Conservation (phyloP, 2,113 vertebrate genomes). For the Psephotus haematonotus region DNA sequence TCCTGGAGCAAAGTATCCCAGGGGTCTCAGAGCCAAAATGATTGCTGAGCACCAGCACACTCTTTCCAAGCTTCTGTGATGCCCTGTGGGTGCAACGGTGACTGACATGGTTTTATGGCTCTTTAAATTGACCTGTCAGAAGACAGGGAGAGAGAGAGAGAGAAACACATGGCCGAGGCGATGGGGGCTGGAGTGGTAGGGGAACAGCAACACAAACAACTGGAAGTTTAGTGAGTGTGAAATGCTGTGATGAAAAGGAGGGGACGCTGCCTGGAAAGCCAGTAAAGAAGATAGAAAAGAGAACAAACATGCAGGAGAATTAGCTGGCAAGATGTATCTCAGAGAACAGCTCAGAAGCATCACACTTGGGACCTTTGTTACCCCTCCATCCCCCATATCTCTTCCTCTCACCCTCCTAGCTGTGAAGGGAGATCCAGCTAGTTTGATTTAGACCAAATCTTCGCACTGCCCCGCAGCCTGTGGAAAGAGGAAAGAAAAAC, state of each 20-base stretch:
- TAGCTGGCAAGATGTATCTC: not conserved
- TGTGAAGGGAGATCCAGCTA: slow-evolving; percentile 64
- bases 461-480: slow-evolving; percentile 94
- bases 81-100: slow-evolving; percentile 29
- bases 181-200: not conserved
- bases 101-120: slow-evolving; percentile 3
- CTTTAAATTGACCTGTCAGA: slow-evolving; percentile 12
- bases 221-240: slow-evolving; percentile 1
- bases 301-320: slow-evolving; percentile 10
- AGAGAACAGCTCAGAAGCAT: slow-evolving; percentile 1
- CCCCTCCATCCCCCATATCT: not conserved
- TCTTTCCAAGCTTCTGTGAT: slow-evolving; percentile 1
- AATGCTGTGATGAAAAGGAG: not conserved
- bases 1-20: slow-evolving; percentile 36
- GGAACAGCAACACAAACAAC: not conserved
- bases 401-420: slow-evolving; percentile 54
- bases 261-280: not conserved
- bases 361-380: slow-evolving; percentile 9
- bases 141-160: slow-evolving; percentile 16
- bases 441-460: slow-evolving; percentile 99
- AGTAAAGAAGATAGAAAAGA: not conserved
- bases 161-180: not conserved
- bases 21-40: slow-evolving; percentile 7
- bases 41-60: not conserved
- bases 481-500: not conserved